Conservation (phyloP, 2,797 vertebrate species). For the Spondyliosoma cantharus region DNA sequence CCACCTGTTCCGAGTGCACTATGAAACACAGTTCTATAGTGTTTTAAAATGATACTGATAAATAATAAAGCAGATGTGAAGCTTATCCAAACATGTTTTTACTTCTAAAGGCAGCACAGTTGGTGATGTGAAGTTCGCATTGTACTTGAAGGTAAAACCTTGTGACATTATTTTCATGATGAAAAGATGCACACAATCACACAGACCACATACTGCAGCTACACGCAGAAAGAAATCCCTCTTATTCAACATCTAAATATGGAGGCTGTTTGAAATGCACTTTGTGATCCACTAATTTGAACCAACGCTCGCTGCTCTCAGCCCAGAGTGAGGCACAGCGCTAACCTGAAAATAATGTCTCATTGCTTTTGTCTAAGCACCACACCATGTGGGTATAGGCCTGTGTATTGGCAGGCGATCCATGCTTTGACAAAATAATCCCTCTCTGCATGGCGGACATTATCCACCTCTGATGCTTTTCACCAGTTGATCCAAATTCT, state of each 20-base stretch:
- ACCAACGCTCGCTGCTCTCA: slow-evolving; percentile 28
- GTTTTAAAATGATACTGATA: slow-evolving; percentile 1
- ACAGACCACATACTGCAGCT: slow-evolving; percentile 1
- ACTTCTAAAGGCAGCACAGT: slow-evolving; percentile 7
- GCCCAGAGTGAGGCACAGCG: slow-evolving; percentile 46
- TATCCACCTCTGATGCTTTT: slow-evolving; percentile 66
- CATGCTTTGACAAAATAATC: slow-evolving; percentile 79
- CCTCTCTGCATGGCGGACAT: slow-evolving; percentile 66
- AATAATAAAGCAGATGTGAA: slow-evolving; percentile 7
- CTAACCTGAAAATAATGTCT: slow-evolving; percentile 69
- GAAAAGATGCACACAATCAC: slow-evolving; percentile 39
- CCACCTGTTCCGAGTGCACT: slow-evolving; percentile 5
- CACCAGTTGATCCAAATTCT: slow-evolving; percentile 68
- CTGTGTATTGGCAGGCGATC: slow-evolving; percentile 71
- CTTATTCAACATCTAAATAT: slow-evolving; percentile 16
- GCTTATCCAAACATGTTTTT: slow-evolving; percentile 25
- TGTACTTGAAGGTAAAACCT: slow-evolving; percentile 33
- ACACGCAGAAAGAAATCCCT: slow-evolving; percentile 1
- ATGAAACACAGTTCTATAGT: neutral
- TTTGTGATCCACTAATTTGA: slow-evolving; percentile 58
- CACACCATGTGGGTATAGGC: slow-evolving; percentile 59
- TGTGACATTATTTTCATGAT: slow-evolving; percentile 34
- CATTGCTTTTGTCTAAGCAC: slow-evolving; percentile 65
- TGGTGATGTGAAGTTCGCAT: slow-evolving; percentile 2
- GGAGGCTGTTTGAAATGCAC: slow-evolving; percentile 52